Evolutionary conservation across 1,140 invertebrate genomes (phyloP).

Genomic region (Delia radicum): DNA sequence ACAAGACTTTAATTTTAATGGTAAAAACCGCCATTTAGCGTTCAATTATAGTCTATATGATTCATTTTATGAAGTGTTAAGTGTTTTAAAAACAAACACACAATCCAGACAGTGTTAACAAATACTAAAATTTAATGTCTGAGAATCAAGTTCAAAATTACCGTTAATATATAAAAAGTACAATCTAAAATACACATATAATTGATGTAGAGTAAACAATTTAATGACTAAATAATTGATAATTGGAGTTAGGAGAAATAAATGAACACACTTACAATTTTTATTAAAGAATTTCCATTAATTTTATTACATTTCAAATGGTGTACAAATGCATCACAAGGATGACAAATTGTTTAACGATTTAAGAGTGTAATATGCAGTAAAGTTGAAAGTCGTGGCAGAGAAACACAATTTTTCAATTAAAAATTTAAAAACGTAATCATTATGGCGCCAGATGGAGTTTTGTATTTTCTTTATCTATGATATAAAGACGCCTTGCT

Average conservation of each 20-base stretch:
- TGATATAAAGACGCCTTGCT: background rate
- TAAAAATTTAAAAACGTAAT: background rate
- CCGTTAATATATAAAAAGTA: background rate
- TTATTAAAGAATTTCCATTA: no score
- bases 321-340: background rate
- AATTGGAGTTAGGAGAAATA: background rate
- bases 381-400: background rate
- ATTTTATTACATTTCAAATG: background rate
- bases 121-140: background rate
- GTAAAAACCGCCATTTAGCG: background rate
- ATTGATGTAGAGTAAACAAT: background rate
- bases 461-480: background rate
- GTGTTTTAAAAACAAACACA: background rate
- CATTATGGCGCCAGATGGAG: background rate
- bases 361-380: background rate
- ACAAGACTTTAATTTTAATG: slow-evolving; percentile 5
- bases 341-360: background rate
- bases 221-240: background rate
- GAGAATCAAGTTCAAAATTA: slow-evolving; percentile 1
- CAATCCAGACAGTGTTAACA: background rate
- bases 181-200: background rate
- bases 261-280: no score
- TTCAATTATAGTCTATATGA: background rate
- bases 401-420: slow-evolving; percentile 1
- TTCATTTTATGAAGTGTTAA: slow-evolving; percentile 5